These are phyloP conservation scores for Gracilinanus agilis DNA, from an alignment of 2,113 vertebrate species.

Conservation along the genomic window DNA sequence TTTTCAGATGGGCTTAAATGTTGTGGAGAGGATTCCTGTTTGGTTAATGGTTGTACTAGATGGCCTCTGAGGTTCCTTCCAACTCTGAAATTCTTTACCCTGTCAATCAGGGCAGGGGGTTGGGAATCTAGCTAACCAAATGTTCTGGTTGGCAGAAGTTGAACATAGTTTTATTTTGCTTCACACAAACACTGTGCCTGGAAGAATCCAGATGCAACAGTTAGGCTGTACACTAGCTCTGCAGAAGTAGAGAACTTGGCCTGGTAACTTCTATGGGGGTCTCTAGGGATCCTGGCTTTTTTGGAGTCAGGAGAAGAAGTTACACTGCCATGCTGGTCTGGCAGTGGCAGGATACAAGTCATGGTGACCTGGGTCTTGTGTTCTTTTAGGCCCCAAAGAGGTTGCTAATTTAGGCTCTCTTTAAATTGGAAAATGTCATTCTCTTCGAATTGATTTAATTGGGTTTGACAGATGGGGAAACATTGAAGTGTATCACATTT, in stretches of 20 bases:
- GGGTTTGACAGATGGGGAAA: neutral
- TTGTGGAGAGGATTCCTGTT: neutral
- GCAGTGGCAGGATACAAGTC: neutral
- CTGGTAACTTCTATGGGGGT: neutral
- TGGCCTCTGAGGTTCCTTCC: neutral
- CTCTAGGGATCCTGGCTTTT: neutral
- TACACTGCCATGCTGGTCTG: neutral
- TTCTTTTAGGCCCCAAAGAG: neutral
- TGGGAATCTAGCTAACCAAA: neutral
- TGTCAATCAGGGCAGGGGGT: neutral
- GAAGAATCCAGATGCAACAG: neutral
- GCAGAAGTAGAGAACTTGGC: neutral
- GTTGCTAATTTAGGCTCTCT: neutral
- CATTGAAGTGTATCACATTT: neutral
- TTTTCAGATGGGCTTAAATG: neutral
- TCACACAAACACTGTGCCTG: neutral
- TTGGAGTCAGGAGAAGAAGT: neutral
- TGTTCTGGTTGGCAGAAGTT: neutral
- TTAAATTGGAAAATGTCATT: conserved; percentile 10
- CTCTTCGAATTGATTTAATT: neutral
- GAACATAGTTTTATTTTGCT: neutral
- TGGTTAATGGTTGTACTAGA: neutral
- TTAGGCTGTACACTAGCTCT: neutral
- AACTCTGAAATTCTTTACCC: neutral
- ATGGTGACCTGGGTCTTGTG: neutral